phyloP scores from a whole-genome alignment of 2,888 invertebrate genomes.

The Macrophya alboannulata region DNA sequence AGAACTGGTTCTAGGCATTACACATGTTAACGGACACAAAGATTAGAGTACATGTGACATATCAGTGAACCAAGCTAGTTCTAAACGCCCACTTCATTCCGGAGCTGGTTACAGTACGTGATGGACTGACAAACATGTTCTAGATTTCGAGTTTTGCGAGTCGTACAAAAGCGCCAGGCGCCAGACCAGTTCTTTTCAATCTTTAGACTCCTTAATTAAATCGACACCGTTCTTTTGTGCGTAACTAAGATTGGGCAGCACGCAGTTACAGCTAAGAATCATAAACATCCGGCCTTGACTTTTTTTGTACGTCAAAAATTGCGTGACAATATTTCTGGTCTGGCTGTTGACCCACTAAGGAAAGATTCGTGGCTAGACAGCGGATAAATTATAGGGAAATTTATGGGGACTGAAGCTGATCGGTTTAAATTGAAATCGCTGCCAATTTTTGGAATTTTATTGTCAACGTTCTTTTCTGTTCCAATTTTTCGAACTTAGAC shows the following conservation, averaged over 20 bases:
- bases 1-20: neutral
- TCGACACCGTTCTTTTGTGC: neutral
- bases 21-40: neutral
- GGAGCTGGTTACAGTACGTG: neutral
- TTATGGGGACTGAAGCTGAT: neutral
- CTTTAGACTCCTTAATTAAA: neutral
- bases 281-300: neutral
- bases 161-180: neutral
- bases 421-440: neutral
- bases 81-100: neutral
- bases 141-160: neutral
- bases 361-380: neutral
- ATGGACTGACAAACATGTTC: neutral
- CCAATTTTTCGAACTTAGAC: neutral
- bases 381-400: neutral
- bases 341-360: neutral
- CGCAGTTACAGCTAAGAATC: neutral
- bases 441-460: neutral
- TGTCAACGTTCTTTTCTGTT: neutral
- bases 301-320: neutral
- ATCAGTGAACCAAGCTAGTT: neutral
- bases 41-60: neutral
- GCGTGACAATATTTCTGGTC: neutral
- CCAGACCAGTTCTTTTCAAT: neutral
- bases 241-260: neutral